Conservation (phyloP, 2,797 vertebrate genomes). For the Epinephelus coioides region DNA sequence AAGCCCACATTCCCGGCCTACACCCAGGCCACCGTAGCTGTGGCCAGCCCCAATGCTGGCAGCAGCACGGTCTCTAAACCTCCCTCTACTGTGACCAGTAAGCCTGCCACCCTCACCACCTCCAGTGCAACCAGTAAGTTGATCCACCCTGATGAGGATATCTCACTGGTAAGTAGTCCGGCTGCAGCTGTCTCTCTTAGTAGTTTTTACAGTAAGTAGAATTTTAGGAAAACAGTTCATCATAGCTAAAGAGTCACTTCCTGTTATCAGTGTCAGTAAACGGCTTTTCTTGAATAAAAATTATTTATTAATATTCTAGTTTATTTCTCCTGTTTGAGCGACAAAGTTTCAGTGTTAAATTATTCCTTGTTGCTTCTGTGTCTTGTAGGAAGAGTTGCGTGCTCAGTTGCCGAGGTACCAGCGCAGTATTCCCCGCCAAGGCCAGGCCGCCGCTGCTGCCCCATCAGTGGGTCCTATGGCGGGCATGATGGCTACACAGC, state of each 20-base stretch:
- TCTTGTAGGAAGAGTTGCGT: conserved; percentile 91
- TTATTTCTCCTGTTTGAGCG: background rate
- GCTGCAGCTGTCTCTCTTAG: conserved; percentile 55
- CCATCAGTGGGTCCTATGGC: conserved; percentile 88
- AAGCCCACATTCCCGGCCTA: conserved; percentile 97
- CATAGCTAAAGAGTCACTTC: background rate
- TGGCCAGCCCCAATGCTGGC: conserved; percentile 75
- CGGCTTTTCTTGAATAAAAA: background rate
- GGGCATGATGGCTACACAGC: conserved; percentile 92
- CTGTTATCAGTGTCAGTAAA: background rate
- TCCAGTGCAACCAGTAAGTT: conserved; percentile 99
- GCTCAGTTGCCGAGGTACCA: conserved; percentile 94
- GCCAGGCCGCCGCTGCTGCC: conserved; percentile 87
- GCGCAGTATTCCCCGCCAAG: conserved; percentile 88
- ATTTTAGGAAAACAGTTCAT: conserved; percentile 15
- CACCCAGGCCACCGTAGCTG: conserved; percentile 88
- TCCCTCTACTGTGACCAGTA: conserved; percentile 94
- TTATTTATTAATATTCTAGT: background rate
- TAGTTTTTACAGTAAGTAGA: conserved; percentile 69
- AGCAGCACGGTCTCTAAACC: conserved; percentile 93
- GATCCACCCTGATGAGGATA: conserved; percentile 99
- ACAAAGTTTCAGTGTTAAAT: conserved; percentile 10
- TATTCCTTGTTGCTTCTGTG: conserved; percentile 28
- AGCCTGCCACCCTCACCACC: conserved; percentile 97
- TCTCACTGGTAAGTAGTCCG: conserved; percentile 97